These are phyloP conservation scores for Drosophila kepulauana DNA, from an alignment of 1,140 invertebrate genomes.

Conservation along the genomic window DNA sequence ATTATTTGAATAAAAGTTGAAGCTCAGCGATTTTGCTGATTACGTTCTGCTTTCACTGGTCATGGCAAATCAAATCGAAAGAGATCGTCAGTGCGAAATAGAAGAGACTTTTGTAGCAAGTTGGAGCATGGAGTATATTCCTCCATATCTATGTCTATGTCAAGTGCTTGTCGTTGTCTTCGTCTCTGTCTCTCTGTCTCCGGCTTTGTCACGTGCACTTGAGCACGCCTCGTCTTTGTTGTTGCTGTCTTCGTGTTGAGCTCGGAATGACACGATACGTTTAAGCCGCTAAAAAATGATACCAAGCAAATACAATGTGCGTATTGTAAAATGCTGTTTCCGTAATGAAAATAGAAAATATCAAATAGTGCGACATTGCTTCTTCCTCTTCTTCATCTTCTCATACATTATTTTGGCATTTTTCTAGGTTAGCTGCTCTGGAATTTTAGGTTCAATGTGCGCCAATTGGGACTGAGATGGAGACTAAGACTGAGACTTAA, in stretches of 20 bases:
- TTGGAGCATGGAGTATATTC: conserved; percentile 20
- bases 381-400: conserved; percentile 17
- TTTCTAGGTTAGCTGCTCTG: conserved; percentile 21
- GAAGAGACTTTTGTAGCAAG: conserved; percentile 1
- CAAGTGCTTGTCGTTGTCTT: conserved; percentile 33
- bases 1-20: conserved; percentile 18
- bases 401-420: background rate
- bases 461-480: conserved; percentile 28
- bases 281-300: conserved; percentile 53
- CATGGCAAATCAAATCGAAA: conserved; percentile 51
- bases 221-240: conserved; percentile 13
- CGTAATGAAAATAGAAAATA: conserved; percentile 56
- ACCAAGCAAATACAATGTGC: conserved; percentile 39
- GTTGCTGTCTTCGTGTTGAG: background rate
- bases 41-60: conserved; percentile 66
- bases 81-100: conserved; percentile 27
- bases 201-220: conserved; percentile 30
- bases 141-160: conserved; percentile 46
- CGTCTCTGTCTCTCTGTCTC: background rate
- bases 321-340: conserved; percentile 34
- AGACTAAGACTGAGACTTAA: conserved; percentile 3
- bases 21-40: conserved; percentile 32
- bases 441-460: conserved; percentile 38
- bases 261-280: conserved; percentile 32
- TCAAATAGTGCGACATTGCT: conserved; percentile 18